Base-by-base conservation (phyloP, 2,888 invertebrate genomes). In the Microchrysa polita region DNA sequence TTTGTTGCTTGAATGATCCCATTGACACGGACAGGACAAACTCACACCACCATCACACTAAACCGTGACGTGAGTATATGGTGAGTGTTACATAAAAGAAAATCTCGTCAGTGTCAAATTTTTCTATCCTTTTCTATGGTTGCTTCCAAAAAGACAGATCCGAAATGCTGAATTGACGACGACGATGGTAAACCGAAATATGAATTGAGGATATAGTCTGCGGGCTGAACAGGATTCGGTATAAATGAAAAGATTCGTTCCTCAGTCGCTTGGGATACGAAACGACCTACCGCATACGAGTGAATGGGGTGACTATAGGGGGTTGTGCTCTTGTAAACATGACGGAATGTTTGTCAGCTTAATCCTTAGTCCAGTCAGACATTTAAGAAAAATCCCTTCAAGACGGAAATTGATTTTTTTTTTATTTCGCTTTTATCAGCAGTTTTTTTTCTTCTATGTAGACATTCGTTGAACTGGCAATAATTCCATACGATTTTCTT, bases 381-480 rank as follows among this genome's bases (percentile, higher is more conserved):
- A 67, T 67, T 67, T 52, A 52, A 67, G 67, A 55, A 53, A n/a
- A 55, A 67, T 65, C 65, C 48, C 65, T 22, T 48, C 53, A 55
- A 53, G 67, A 67, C 67, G 67, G 67, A 53, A 67, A 67, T 67
- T 67, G 67, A 67, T 67, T 67, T 67, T 59, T 53, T 67, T 27
- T 53, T 53, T 34, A n/a, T n/a, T 7, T 27, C 14, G 52, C 16
- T 53, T 52, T 57, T 22, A 20, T 57, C 20, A n/a, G n/a, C n/a
- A n/a, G 55, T 18, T 12, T 18, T 14, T 5, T n/a, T 12, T 40
- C 16, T 22, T 44, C 12, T 22, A 12, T 16, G 60, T 20, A 23
- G 20, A 27, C 9, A 16, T 23, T 14, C 14, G 60, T 60, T 10
- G n/a, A n/a, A n/a, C n/a, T n/a, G n/a, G n/a, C n/a, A n/a, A n/a